Base-by-base conservation (phyloP, 1,140 invertebrate genomes). In the Spodoptera litura region DNA sequence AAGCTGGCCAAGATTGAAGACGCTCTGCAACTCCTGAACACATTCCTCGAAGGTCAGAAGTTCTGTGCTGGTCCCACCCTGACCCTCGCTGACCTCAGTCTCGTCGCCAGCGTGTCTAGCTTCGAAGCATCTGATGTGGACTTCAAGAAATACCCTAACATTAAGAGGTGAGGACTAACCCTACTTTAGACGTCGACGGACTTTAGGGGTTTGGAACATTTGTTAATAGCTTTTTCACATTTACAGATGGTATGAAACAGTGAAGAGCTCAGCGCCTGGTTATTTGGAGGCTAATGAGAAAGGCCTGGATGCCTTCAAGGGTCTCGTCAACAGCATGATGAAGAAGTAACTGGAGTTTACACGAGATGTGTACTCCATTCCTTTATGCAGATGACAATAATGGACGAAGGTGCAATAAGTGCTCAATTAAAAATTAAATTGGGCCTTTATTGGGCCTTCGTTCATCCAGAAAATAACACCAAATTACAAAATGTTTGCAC, bases 201-300 rank as follows among this genome's bases (percentile, higher is more conserved):
- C 0, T 2, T 44, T 44, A 44, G 6, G 38, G 9, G 6, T 5
- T 10, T 6, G 6, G 6, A 10, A 44, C 38, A 44, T 44, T 2
- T 44, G 9, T 9, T 44, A 44, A 44, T 9, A 55, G 31, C 1
- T 15, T 35, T 12, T 56, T 72, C 31, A 11, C 8, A 11, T 44
- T 72, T 58, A n/a, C 58, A 95, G 95, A 78, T 98, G 97, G 97
- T 95, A 96, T 81, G 95, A 96, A 52, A 96, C 95, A 68, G 95
- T 96, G 55, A 97, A 97, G 91, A 93, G 92, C 51, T 95, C 96
- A 4, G 96, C 96, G 10, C 96, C 97, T 3, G 97, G 96, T 35
- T 98, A 97, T 91, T 95, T 96, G 79, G 97, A 97, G 85, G 95
- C 96, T 56, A 98, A 98, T 87, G 96, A 94, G 85, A 95, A 94